Evolutionary conservation across 2,797 vertebrate genomes (phyloP), one percentile per base, ranked within the genome.

Genomic region (Benthosema pterotum): DNA sequence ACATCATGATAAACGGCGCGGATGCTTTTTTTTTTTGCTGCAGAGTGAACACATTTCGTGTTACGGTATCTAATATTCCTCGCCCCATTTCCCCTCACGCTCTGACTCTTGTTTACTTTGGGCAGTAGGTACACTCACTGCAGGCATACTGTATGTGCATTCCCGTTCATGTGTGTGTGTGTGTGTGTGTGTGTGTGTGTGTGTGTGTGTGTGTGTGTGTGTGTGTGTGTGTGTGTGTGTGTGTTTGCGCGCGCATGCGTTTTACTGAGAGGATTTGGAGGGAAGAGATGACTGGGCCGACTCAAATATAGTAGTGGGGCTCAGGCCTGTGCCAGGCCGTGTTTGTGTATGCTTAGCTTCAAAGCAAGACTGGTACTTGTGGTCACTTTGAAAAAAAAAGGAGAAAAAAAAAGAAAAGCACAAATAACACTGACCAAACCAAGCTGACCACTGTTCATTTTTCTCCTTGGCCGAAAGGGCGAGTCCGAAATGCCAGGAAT

Each of bases 391-490:
- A 85, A 78, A 38, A 38, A 38, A 38, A 38, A 9, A 2, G 32
- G 11, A 38, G 11, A 38, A 38, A 38, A 38, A 9, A 2, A 9
- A 38, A 38, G 11, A 38, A 38, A 70, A 73, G 87, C 76, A 67
- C 65, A 77, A 87, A 83, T 74, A 86, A 85, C 65, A 67, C 79
- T 80, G 87, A 89, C 87, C 88, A 83, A 85, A 88, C 84, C 87
- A 59, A 67, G 76, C 5, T 69, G 79, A 87, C 87, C 74, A n/a
- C 66, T 13, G 63, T 67, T 74, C 80, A 61, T 38, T 57, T 77
- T 42, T 65, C 78, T 74, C 77, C 84, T n/a, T 59, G 77, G 72
- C 76, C 63, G 52, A 76, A 78, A 85, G 82, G 84, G 85, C 78
- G 79, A 83, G 72, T 82, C 85, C 79, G 74, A 15, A 74, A 88